Conservation (phyloP, 2,113 vertebrate genomes). For the Calonectris borealis region DNA sequence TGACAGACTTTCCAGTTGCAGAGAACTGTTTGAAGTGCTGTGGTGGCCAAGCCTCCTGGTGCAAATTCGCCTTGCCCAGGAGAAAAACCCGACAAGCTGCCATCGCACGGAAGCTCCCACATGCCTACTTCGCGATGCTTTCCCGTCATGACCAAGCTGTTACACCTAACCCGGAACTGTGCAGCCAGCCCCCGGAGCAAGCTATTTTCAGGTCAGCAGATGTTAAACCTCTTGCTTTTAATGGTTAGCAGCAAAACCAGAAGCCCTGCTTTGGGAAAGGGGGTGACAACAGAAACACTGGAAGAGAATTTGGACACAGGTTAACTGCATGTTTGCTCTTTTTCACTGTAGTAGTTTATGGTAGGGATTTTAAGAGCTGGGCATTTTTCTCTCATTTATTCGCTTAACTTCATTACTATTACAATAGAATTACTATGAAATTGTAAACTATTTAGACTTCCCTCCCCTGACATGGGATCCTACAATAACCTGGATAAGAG, state of each 20-base stretch:
- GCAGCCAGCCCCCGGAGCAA: neutral
- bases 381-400: neutral
- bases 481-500: neutral
- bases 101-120: neutral
- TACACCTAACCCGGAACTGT: neutral
- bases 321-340: neutral
- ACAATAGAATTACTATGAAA: neutral
- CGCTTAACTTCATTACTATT: neutral
- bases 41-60: neutral
- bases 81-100: neutral
- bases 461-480: neutral
- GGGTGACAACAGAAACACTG: neutral
- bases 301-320: neutral
- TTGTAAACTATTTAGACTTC: neutral
- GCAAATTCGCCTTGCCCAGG: neutral
- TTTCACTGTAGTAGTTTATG: neutral
- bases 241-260: neutral
- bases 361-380: neutral
- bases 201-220: neutral
- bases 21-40: neutral
- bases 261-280: neutral
- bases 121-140: neutral
- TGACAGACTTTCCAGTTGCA: neutral
- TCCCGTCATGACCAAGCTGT: neutral
- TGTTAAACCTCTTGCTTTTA: neutral